A percentile compares a stretch with the other conserved stretches of the same genome.
These are phyloP conservation scores for Phaonia tiefii DNA, from an alignment of 2,888 invertebrate genomes.

Conservation along the genomic window DNA sequence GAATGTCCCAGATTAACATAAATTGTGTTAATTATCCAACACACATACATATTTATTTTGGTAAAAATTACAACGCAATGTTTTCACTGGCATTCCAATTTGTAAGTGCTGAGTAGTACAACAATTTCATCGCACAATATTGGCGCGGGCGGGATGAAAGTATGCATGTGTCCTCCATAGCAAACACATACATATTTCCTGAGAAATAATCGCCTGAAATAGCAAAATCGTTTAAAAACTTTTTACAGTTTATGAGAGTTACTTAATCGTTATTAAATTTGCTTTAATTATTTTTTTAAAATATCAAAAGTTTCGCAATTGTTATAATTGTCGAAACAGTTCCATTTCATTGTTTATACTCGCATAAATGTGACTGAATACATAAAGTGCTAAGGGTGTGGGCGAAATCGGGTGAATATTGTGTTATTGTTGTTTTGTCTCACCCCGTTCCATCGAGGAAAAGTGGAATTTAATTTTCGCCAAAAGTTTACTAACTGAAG, in stretches of 20 bases:
- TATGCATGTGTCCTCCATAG: slow-evolving; percentile 4
- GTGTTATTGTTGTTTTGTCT: slow-evolving; percentile 38
- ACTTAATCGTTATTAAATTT: slow-evolving; percentile 66
- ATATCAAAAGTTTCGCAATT: slow-evolving; percentile 63
- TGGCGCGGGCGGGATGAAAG: not conserved
- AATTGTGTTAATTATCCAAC: slow-evolving; percentile 25
- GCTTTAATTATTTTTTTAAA: slow-evolving; percentile 65
- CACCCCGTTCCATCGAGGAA: slow-evolving; percentile 32
- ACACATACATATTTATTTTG: not conserved
- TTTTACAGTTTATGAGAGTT: slow-evolving; percentile 59
- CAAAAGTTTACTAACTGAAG: slow-evolving; percentile 65
- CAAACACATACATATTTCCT: slow-evolving; percentile 20
- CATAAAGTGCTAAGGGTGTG: not conserved
- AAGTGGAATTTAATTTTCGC: slow-evolving; percentile 59
- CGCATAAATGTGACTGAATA: slow-evolving; percentile 51
- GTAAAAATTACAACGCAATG: not conserved
- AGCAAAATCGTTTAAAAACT: slow-evolving; percentile 55
- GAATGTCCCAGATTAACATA: not conserved
- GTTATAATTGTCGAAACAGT: slow-evolving; percentile 62
- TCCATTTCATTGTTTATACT: slow-evolving; percentile 52
- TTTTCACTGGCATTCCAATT: slow-evolving; percentile 16
- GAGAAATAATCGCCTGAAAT: slow-evolving; percentile 21
- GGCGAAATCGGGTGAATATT: not conserved
- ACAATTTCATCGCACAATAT: not conserved
- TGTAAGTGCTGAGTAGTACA: not conserved